Percentiles rank a stretch among this genome's conserved stretches.
These are phyloP conservation scores for Pica pica DNA, from an alignment of 2,113 vertebrate genomes.

Conservation along the genomic window DNA sequence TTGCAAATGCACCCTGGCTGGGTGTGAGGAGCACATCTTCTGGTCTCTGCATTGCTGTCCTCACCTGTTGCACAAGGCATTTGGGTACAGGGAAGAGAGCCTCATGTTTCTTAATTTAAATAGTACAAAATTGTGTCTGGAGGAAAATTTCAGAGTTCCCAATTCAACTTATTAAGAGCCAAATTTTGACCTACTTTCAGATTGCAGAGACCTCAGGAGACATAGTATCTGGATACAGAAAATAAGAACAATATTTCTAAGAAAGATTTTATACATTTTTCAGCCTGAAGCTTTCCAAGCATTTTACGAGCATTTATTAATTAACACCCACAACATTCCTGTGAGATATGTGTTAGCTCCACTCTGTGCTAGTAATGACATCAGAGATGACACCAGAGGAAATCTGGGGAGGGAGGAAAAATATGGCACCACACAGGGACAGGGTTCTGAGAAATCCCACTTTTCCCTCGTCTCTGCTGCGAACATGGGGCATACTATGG, in stretches of 20 bases:
- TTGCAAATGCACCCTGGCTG: background rate
- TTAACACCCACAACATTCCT: conserved; percentile 1
- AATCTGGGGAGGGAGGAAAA: background rate
- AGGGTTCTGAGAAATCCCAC: background rate
- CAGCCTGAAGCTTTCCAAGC: background rate
- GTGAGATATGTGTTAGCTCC: background rate
- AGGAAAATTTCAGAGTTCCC: conserved; percentile 28
- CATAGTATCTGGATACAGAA: background rate
- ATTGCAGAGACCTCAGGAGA: background rate
- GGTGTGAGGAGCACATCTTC: background rate
- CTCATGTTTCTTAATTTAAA: background rate
- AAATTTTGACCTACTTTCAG: conserved; percentile 52
- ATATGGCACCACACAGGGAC: background rate
- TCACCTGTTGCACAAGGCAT: background rate
- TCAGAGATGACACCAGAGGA: background rate
- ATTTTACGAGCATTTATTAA: conserved; percentile 8
- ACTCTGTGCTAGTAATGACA: background rate
- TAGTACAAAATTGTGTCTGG: background rate
- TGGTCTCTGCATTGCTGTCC: background rate
- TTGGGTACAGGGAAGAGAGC: background rate
- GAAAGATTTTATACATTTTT: background rate
- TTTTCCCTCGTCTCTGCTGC: background rate
- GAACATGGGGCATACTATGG: fast-evolving
- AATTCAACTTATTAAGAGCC: background rate
- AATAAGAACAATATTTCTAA: background rate